Conservation (phyloP, 2,797 vertebrate genomes). For the Lerista edwardsae region DNA sequence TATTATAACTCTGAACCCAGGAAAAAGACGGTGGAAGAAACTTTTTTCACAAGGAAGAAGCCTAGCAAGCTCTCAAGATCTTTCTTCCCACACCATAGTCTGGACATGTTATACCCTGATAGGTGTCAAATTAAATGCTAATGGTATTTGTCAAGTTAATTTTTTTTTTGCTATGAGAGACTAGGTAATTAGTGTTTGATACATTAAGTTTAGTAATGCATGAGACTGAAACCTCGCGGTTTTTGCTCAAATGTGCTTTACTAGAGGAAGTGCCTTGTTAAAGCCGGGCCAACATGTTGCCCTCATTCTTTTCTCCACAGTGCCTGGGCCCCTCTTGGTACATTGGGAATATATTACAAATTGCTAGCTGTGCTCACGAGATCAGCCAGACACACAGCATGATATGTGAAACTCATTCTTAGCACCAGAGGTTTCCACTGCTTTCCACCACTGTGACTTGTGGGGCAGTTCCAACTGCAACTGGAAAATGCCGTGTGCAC, state of each 20-base stretch:
- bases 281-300: background rate
- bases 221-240: background rate
- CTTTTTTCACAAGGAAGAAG: background rate
- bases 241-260: background rate
- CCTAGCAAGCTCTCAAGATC: background rate
- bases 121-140: background rate
- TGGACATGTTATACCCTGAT: background rate
- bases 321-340: background rate
- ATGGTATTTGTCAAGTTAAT: background rate
- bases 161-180: too few relatives aligned
- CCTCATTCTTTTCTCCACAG: background rate
- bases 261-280: background rate
- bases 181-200: background rate
- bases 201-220: background rate
- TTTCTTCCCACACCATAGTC: background rate
- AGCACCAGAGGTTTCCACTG: background rate
- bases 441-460: background rate
- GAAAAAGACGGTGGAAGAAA: background rate
- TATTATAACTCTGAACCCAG: background rate
- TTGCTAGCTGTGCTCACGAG: background rate
- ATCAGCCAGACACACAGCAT: too few relatives aligned
- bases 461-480: background rate
- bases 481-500: background rate
- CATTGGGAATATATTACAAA: background rate
- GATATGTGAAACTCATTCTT: background rate